A percentile compares a stretch with the other conserved stretches of the same genome.
These are phyloP conservation scores for Aporophyla nigra DNA, from an alignment of 2,888 invertebrate genomes.

Conservation along the genomic window DNA sequence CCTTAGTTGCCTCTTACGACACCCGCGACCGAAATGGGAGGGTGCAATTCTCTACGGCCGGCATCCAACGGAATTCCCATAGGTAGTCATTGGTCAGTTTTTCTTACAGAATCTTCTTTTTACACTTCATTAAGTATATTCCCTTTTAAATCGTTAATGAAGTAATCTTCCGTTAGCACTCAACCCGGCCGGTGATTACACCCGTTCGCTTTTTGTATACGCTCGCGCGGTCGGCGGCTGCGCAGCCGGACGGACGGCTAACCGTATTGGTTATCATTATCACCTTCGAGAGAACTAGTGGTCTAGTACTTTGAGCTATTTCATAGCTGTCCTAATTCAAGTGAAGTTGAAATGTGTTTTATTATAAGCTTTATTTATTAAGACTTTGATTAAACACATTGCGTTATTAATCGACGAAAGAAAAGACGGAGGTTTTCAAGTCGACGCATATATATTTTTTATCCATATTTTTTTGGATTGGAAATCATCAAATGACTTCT, in stretches of 20 bases:
- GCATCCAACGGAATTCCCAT: too few relatives aligned
- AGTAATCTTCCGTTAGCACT: slow-evolving; percentile 53
- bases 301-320: slow-evolving; percentile 29
- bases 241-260: slow-evolving; percentile 35
- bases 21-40: too few relatives aligned
- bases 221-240: slow-evolving; percentile 24
- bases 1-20: too few relatives aligned
- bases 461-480: too few relatives aligned
- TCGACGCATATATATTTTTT: too few relatives aligned
- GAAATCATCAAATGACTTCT: too few relatives aligned
- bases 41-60: too few relatives aligned
- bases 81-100: background rate
- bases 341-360: background rate
- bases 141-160: slow-evolving; percentile 47
- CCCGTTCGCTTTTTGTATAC: slow-evolving; percentile 50
- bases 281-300: slow-evolving; percentile 38
- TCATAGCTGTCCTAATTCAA: background rate
- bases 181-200: slow-evolving; percentile 48
- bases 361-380: too few relatives aligned
- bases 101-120: background rate
- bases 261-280: slow-evolving; percentile 60
- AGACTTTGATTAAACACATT: too few relatives aligned
- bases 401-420: too few relatives aligned
- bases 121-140: slow-evolving; percentile 6
- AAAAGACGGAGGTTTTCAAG: too few relatives aligned